Base-by-base conservation (phyloP, 2,113 vertebrate species). In the Myotis yumanensis region DNA sequence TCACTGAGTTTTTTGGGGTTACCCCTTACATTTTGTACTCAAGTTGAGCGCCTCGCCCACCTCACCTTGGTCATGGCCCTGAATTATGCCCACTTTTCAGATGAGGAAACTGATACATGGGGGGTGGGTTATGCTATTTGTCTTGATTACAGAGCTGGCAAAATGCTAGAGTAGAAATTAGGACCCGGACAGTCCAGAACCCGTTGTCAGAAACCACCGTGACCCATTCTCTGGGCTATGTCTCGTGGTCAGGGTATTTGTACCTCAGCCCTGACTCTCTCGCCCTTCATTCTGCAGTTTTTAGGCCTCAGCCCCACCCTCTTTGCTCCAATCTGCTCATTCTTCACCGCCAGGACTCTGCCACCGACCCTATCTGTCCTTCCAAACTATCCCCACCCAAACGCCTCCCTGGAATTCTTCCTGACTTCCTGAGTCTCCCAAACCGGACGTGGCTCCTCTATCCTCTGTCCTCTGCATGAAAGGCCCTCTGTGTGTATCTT, bases 351-450 rank as follows among this genome's bases (percentile, higher is more conserved):
- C 18, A 59, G 79, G 20, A 69, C 16, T 18, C 20, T 35, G 48
- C 66, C 79, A 37, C 62, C 79, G 79, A 22, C 37, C 3, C 32
- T 32, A 40, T 77, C 66, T 73, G 40, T 66, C 73, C 62, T 83
- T 66, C 40, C 32, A 81, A 46, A 62, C 46, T 80, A 68, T 18
- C 79, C 51, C 73, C 37, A 83, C 32, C 69, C 71, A 48, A 23
- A 22, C 0, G 2, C 43, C 72, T 54, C 72, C 54, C 48, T 82
- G 64, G 52, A 88, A 64, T 28, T 43, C 62, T 77, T 86, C 48
- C 86, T 43, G 73, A 59, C 93, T 87, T 86, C 69, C 89, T 83
- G 90, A 86, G n/a, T 57, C 86, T 86, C 77, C 68, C 83, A 73
- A 81, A 57, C 73, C 73, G 20, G 86, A 86, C 86, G 48, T 69